Evolutionary conservation across 2,888 invertebrate species (phyloP), one percentile per base, ranked within the genome.

Genomic region (Amaurobius ferox): DNA sequence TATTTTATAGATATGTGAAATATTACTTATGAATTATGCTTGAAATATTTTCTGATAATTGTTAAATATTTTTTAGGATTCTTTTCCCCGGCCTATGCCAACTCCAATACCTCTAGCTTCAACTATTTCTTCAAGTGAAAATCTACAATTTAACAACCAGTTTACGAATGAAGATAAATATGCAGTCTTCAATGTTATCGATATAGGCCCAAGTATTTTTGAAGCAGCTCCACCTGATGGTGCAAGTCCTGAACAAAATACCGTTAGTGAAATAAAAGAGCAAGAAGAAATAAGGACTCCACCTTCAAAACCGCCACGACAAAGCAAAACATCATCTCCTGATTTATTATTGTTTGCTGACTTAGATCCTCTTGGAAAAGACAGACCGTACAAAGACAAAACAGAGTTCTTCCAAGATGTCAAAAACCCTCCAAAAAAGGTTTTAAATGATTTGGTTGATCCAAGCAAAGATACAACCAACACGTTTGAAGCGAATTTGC

Each of bases 371-470:
- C 93, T 97, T 91, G 97, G 97, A 91, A 94, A 95, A 92, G 96
- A 95, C 92, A 96, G 96, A 92, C 97, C 97, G 88, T 97, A 97
- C 93, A 94, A 97, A 91, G 97, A 97, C 93, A 96, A 96, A 93
- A 97, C 97, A 93, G 96, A 96, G 93, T 97, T 97, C 93, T 97
- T 97, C 94, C 96, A 97, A 93, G 96, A 97, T 92, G 94, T 97
- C 91, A 97, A 97, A 93, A 97, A 97, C 92, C 97, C 97, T 90
- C 96, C 97, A 90, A 96, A 97, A 93, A 96, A 96, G 93, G 95
- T 96, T 89, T 94, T 97, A 90, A 96, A 97, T 93, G 97, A 97
- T 92, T 93, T 97, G 91, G 95, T 94, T 19, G 90, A 90, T 1
- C 73, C 77, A 28, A 79, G 44, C 67, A 78, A 71, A 32, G 76